A percentile compares a stretch with the other conserved stretches of the same genome.
phyloP scores from a whole-genome alignment of 2,888 invertebrate species.

The Drosophila pseudotalamancana region DNA sequence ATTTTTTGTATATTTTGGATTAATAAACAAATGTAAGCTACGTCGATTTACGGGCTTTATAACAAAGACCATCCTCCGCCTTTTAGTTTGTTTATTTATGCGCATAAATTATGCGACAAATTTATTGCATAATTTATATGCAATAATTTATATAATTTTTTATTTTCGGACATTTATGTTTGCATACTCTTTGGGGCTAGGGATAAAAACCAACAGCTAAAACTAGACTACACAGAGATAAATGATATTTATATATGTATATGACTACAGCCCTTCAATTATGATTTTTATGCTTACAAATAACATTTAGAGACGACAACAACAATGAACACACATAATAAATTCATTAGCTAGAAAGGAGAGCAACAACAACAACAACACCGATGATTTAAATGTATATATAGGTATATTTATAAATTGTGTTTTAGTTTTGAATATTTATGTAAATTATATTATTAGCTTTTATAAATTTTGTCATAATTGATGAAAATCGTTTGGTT shows the following conservation, averaged over 20 bases:
- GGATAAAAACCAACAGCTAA: slow-evolving; percentile 21
- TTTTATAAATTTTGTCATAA: background rate
- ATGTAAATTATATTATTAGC: slow-evolving; percentile 19
- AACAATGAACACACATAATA: slow-evolving; percentile 24
- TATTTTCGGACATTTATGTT: slow-evolving; percentile 11
- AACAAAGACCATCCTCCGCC: slow-evolving; percentile 1
- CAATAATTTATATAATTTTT: background rate
- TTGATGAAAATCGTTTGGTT: background rate
- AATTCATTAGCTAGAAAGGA: slow-evolving; percentile 14
- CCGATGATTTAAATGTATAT: slow-evolving; percentile 8
- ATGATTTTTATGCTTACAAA: slow-evolving; percentile 20
- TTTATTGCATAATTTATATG: slow-evolving; percentile 23
- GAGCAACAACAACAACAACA: slow-evolving; percentile 27
- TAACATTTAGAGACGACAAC: slow-evolving; percentile 24
- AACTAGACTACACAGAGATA: slow-evolving; percentile 22
- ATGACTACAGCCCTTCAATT: slow-evolving; percentile 6
- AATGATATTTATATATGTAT: background rate
- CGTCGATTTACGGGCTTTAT: slow-evolving; percentile 7
- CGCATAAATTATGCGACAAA: slow-evolving; percentile 18
- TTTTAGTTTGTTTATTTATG: background rate
- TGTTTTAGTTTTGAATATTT: slow-evolving; percentile 18
- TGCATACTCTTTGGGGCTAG: slow-evolving; percentile 6
- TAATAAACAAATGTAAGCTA: slow-evolving; percentile 23
- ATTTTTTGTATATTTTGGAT: slow-evolving; percentile 2
- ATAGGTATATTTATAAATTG: slow-evolving; percentile 21